These are phyloP conservation scores for Rhizoglyphus robini DNA, from an alignment of 1,140 invertebrate species.

Conservation along the genomic window DNA sequence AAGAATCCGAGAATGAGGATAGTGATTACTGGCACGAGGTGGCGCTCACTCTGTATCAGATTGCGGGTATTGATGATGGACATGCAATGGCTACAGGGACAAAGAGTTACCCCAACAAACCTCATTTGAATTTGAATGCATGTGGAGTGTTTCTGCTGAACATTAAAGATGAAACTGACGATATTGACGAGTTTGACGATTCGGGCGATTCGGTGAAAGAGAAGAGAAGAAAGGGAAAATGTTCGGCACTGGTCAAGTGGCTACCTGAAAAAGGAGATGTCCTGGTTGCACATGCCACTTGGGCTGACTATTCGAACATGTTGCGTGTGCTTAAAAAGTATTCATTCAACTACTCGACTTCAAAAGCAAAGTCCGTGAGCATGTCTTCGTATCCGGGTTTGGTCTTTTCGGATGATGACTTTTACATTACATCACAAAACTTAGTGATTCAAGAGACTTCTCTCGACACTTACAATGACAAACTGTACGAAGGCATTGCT, in stretches of 20 bases:
- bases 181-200: conserved; percentile 9
- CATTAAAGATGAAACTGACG: too few relatives aligned
- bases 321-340: conserved; percentile 76
- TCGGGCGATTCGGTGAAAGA: too few relatives aligned
- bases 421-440: conserved; percentile 53
- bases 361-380: conserved; percentile 51
- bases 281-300: conserved; percentile 52
- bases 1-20: conserved; percentile 34
- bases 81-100: too few relatives aligned
- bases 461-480: conserved; percentile 51
- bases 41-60: conserved; percentile 36
- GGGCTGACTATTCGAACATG: conserved; percentile 66
- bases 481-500: conserved; percentile 44
- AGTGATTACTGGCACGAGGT: conserved; percentile 60
- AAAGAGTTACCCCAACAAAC: neutral
- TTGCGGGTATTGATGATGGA: conserved; percentile 39
- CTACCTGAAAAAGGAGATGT: conserved; percentile 41
- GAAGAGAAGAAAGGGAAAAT: conserved; percentile 28
- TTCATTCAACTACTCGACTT: conserved; percentile 36
- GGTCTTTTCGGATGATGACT: conserved; percentile 73
- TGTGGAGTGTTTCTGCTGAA: conserved; percentile 13
- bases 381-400: conserved; percentile 83
- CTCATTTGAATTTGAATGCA: neutral
- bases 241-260: conserved; percentile 50
- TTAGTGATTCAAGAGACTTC: conserved; percentile 56